Percentiles rank a stretch among this genome's conserved stretches.
phyloP scores from a whole-genome alignment of 2,113 vertebrate species.

The Pterocles burchelli region DNA sequence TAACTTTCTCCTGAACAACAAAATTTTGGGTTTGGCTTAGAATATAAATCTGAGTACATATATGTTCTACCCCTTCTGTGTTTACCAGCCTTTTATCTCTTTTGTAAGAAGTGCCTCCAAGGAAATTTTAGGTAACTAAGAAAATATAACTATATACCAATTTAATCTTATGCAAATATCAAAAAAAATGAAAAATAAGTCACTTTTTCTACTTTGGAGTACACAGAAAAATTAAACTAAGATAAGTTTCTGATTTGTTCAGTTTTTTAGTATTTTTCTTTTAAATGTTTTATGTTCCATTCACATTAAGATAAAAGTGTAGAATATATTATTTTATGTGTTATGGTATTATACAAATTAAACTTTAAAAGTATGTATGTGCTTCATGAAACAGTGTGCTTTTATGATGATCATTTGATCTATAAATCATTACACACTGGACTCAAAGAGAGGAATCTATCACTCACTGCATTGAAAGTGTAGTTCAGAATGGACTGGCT shows the following conservation, averaged over 20 bases:
- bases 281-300: background rate
- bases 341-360: background rate
- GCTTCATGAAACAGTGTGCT: background rate
- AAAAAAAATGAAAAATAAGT: background rate
- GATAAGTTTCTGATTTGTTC: background rate
- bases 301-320: background rate
- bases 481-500: background rate
- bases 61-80: background rate
- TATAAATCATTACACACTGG: background rate
- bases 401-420: background rate
- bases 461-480: background rate
- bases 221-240: background rate
- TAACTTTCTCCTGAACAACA: background rate
- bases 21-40: background rate
- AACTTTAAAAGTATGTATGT: background rate
- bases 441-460: background rate
- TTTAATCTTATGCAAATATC: background rate
- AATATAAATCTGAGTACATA: background rate
- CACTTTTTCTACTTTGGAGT: background rate
- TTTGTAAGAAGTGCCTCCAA: background rate
- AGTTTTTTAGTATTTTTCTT: background rate
- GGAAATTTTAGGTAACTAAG: background rate
- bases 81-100: background rate
- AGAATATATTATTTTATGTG: background rate
- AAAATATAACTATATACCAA: background rate